These are phyloP conservation scores for Nomada flava DNA, from an alignment of 2,888 invertebrate species.

Conservation along the genomic window DNA sequence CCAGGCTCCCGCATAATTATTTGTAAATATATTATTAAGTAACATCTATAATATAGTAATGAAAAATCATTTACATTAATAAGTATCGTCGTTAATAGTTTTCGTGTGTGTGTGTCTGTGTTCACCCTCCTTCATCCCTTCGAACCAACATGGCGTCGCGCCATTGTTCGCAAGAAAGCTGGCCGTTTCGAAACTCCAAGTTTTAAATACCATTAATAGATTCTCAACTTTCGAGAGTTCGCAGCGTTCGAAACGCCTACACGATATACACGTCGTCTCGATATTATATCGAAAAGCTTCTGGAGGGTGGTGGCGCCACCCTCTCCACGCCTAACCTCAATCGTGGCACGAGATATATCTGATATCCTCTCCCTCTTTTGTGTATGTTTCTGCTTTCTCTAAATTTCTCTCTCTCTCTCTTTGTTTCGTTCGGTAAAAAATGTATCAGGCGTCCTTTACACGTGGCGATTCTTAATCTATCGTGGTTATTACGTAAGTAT, in stretches of 20 bases:
- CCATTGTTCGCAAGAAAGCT: conserved; percentile 1
- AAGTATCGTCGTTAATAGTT: conserved; percentile 78
- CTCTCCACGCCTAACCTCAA: conserved; percentile 20
- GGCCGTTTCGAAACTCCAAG: background rate
- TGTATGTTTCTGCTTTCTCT: background rate
- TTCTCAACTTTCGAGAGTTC: background rate
- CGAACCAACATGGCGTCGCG: conserved; percentile 64
- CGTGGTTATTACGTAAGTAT: conserved; percentile 65
- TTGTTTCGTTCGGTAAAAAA: conserved; percentile 65
- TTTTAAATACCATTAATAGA: background rate
- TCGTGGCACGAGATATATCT: conserved; percentile 56
- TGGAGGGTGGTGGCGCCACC: background rate
- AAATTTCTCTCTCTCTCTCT: background rate
- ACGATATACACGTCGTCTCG: background rate
- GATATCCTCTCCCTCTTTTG: conserved; percentile 41
- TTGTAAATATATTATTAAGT: conserved; percentile 82
- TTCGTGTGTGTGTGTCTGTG: background rate
- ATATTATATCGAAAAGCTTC: background rate
- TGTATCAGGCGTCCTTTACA: conserved; percentile 60
- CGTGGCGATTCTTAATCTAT: conserved; percentile 70
- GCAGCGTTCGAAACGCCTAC: background rate
- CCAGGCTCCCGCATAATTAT: conserved; percentile 75
- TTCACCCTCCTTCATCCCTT: conserved; percentile 13
- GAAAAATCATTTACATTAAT: conserved; percentile 82
- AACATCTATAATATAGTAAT: conserved; percentile 83